Evolutionary conservation across 2,888 invertebrate species (phyloP), one percentile per base, ranked within the genome.

Genomic region (Plagodis dolabraria): DNA sequence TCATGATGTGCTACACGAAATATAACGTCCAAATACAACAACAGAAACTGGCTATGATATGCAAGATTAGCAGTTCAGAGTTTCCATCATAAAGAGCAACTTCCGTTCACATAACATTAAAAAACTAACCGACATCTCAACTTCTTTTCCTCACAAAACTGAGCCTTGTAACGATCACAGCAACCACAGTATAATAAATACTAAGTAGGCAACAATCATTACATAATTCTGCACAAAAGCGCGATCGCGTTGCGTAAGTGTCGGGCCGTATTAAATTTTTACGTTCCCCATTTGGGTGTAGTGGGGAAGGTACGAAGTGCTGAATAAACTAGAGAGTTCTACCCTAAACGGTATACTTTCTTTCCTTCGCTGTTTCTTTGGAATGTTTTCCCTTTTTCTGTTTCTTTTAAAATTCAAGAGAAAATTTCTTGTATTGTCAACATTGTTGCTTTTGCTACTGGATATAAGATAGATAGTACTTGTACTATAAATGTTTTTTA

Each of bases 251-350:
- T 52, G 46, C 53, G 53, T 46, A 67, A 67, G 62, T 58, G 67
- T 67, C 44, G 65, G 67, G 53, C 36, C 50, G 63, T 63, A 63
- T 69, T 69, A 67, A 70, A 70, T 69, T 69, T 69, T 69, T 67
- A 70, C 57, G 43, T 35, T 34, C 9, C 53, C 62, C 63, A 64
- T 69, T 69, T 64, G 51, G 63, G 35, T 51, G 58, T 60, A 74
- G 68, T 63, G 55, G 67, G 53, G 48, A 57, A 62, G 62, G 57
- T 54, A 55, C 49, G 43, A 57, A 68, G 49, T 60, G 60, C 42
- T 79, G 75, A 78, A 79, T 80, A 80, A 80, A 77, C 74, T 68
- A 80, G 71, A 64, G 62, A 62, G 58, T 65, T 71, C 71, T 69
- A 65, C 68, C 54, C 64, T 69, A 70, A 72, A 65, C 68, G 65